Base-by-base conservation (phyloP, 2,113 vertebrate species). In the Indicator maculatus region DNA sequence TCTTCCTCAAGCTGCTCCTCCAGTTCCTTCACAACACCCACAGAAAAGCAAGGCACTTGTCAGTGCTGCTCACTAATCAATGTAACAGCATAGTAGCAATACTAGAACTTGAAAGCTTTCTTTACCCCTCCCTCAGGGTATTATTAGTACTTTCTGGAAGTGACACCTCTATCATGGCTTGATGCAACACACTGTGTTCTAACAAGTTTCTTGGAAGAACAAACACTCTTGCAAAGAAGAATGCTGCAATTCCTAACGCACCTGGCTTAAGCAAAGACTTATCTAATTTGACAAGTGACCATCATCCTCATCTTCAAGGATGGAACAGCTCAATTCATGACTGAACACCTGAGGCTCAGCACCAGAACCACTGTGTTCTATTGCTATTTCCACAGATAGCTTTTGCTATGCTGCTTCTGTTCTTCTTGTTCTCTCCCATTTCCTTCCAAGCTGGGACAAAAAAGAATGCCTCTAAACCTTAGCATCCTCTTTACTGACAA, bases 1-100 rank as follows among this genome's bases (percentile, higher is more conserved):
- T 99, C 99, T 90, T 99, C 99, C 93, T 99, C 99, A 92, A 99
- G 98, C 97, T 99, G 99, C 92, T 99, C 99, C 96, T 99, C 99
- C 60, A 99, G 95, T 30, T 99, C 99, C 99, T 99, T 90, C 30
- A 72, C 0, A 58, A 72, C 5, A 58, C 12, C 71, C 82, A n/a
- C 18, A 60, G 44, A 74, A 82, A 58, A 75, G 10, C 26, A 52
- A 31, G 17, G 33, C 41, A 69, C 56, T 52, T 61, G 76, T 86
- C 79, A 95, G 55, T 44, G 50, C 44, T 90, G 63, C 33, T 85
- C 52, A 64, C 17, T 55, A 70, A 60, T 4, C 12, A 41, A 21
- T 5, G 8, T 33, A 63, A 45, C 5, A 58, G 53, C 33, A 56
- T 9, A 39, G 23, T 0, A 72, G 12, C n/a, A 83, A 74, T 16